These are phyloP conservation scores for Turnix velox DNA, from an alignment of 2,113 vertebrate species.

Conservation along the genomic window DNA sequence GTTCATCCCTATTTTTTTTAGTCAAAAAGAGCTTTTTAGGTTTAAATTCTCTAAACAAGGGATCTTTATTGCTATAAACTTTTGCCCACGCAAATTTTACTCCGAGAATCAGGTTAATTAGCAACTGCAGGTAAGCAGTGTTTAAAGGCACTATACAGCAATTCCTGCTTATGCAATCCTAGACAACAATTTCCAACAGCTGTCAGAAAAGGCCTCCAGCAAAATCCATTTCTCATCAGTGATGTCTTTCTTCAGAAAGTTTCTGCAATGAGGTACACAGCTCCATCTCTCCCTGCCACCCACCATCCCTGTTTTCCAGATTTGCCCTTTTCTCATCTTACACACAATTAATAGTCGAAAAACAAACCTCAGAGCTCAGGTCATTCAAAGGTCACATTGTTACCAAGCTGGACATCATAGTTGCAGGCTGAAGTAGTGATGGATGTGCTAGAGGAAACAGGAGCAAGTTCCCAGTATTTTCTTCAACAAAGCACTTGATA, in stretches of 20 bases:
- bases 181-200: background rate
- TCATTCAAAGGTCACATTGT: background rate
- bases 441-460: background rate
- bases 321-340: background rate
- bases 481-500: rapidly evolving
- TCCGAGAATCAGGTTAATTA: background rate
- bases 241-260: background rate
- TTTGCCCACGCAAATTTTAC: background rate
- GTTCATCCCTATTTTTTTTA: background rate
- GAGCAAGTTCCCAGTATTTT: background rate
- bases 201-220: background rate
- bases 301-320: background rate
- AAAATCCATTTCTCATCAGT: background rate
- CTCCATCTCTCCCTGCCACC: background rate
- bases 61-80: background rate
- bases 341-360: background rate
- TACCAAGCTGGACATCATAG: background rate
- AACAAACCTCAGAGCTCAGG: background rate
- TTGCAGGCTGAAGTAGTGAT: background rate
- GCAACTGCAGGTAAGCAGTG: background rate
- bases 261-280: background rate
- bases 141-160: background rate
- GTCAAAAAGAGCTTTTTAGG: background rate
- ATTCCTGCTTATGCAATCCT: background rate
- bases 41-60: background rate